Percentiles rank a stretch among this genome's conserved stretches.
Evolutionary conservation across 2,113 vertebrate genomes (phyloP).

Genomic region (Chascanopsetta lugubris): DNA sequence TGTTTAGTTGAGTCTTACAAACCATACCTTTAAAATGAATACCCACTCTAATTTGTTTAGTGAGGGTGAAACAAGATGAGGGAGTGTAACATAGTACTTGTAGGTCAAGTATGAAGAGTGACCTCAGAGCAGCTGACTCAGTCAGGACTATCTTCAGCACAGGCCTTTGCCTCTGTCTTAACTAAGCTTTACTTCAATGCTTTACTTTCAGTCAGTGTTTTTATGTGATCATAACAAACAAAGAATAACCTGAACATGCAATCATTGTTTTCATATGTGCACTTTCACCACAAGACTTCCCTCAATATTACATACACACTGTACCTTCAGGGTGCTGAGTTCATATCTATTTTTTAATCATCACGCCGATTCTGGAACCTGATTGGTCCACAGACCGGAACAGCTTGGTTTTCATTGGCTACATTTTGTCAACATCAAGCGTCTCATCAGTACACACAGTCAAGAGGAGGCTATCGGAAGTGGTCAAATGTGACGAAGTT

Average conservation of each 20-base stretch:
- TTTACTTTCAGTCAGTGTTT: no score
- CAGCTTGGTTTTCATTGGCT: conserved; percentile 58
- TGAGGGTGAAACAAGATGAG: conserved; percentile 1
- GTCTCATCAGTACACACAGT: rapidly evolving
- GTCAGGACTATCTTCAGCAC: conserved; percentile 30
- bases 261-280: no score
- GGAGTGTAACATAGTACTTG: conserved; percentile 22
- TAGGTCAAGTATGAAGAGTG: conserved; percentile 1
- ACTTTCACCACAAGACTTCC: no score
- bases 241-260: no score
- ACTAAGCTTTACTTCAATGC: no score
- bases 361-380: conserved; percentile 28
- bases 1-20: conserved; percentile 8
- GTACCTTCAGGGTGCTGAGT: no score
- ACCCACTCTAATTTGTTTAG: neutral
- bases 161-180: no score
- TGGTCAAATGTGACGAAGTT: rapidly evolving
- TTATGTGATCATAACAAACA: no score
- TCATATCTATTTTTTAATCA: neutral
- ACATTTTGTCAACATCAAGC: conserved; percentile 56
- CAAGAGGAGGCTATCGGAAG: conserved; percentile 8
- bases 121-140: conserved; percentile 31
- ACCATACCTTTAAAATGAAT: neutral
- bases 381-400: conserved; percentile 48
- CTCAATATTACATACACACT: no score